These are phyloP conservation scores for Zophobas morio DNA, from an alignment of 1,140 invertebrate species.

Conservation along the genomic window DNA sequence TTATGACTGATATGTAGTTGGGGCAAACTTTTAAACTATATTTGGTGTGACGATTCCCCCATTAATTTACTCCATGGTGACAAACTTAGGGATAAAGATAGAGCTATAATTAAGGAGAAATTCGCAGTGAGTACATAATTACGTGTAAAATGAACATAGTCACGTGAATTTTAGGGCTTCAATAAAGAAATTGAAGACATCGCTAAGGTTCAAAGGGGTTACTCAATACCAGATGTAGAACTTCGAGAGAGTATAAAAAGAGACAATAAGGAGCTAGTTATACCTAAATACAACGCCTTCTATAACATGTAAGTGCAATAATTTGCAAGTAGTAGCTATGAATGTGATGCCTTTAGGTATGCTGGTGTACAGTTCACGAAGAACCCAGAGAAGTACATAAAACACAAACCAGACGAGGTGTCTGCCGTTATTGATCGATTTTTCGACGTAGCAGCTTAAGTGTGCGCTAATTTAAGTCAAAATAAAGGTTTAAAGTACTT, in stretches of 20 bases:
- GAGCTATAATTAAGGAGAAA: conserved; percentile 94
- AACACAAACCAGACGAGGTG: conserved; percentile 90
- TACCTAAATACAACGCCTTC: conserved; percentile 88
- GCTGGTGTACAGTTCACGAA: conserved; percentile 86
- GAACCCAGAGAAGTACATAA: conserved; percentile 95
- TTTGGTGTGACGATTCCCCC: conserved; percentile 79
- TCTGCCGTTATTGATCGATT: conserved; percentile 84
- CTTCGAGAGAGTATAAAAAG: conserved; percentile 86
- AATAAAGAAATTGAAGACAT: conserved; percentile 97
- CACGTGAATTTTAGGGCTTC: conserved; percentile 78
- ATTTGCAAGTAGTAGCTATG: background rate
- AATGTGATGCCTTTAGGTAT: conserved; percentile 71
- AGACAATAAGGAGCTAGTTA: conserved; percentile 88
- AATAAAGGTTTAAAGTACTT: background rate
- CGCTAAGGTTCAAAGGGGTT: conserved; percentile 86
- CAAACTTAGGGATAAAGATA: conserved; percentile 89
- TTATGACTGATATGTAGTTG: conserved; percentile 73
- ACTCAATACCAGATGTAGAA: conserved; percentile 94
- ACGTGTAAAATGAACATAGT: conserved; percentile 38
- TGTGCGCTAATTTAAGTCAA: background rate
- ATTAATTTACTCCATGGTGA: conserved; percentile 72
- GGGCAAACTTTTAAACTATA: conserved; percentile 85
- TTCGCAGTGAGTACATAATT: conserved; percentile 79
- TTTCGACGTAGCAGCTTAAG: conserved; percentile 83
- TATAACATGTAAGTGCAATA: conserved; percentile 76